These are phyloP conservation scores for Globodera rostochiensis DNA, from an alignment of 1,140 invertebrate species.

Conservation along the genomic window DNA sequence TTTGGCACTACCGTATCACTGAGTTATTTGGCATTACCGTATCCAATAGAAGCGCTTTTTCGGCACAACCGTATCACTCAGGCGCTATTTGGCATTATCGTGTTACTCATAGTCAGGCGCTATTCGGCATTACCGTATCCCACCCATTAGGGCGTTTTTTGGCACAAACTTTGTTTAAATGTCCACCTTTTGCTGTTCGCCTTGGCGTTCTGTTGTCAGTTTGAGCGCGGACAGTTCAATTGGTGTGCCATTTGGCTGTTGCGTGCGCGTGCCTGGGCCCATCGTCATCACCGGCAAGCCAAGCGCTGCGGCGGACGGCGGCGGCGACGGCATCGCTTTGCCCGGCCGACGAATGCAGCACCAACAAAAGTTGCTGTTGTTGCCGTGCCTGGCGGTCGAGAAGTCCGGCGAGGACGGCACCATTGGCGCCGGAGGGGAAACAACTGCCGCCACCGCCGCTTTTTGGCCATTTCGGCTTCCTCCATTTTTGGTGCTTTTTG, in stretches of 20 bases:
- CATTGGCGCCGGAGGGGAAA: too few species aligned
- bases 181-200: neutral
- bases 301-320: neutral
- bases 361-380: neutral
- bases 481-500: neutral
- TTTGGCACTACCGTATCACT: too few species aligned
- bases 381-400: neutral
- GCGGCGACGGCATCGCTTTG: neutral
- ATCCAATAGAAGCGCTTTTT: too few species aligned
- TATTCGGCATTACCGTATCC: too few species aligned
- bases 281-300: neutral
- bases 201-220: neutral
- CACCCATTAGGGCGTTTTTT: too few species aligned
- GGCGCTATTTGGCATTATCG: too few species aligned
- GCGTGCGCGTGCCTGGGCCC: neutral
- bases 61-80: too few species aligned
- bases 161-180: too few species aligned
- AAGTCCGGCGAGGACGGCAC: too few species aligned
- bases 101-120: too few species aligned
- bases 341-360: neutral
- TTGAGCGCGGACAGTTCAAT: neutral
- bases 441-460: too few species aligned
- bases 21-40: too few species aligned
- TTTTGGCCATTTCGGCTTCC: neutral
- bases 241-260: neutral